Base-by-base conservation (phyloP, 2,797 vertebrate species). In the Rhabdophis nuchalis region DNA sequence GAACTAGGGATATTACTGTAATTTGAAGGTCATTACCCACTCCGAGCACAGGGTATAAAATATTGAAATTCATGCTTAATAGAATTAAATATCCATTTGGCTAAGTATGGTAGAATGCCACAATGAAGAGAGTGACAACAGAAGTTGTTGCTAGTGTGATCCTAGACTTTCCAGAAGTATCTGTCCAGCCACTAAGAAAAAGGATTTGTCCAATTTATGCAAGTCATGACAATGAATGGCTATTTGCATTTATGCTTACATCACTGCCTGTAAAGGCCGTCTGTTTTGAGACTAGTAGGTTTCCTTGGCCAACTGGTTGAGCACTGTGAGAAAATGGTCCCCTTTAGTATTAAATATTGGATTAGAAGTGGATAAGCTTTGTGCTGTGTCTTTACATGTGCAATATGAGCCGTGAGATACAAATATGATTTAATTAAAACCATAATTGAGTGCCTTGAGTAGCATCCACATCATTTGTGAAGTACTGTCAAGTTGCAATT, bases 391-490 rank as follows among this genome's bases (percentile, higher is more conserved):
- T 86, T 20, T 60, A 58, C 46, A 52, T 41, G n/a, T 85, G 50
- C 53, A 92, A 85, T 92, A 89, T 60, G 29, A 87, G 46, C n/a
- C 82, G 61, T 77, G n/a, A 54, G 29, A 72, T 87, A 90, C 60
- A 87, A 92, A 90, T 90, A 92, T 90, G 61, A 92, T 89, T 58
- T 68, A 89, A 92, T 85, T 82, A 77, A 89, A 64, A 87, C 25
- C 64, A 53, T 54, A 61, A 36, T 8, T 18, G 68, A 72, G 20
- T 85, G 52, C 87, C 57, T 92, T 27, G 23, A 58, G n/a, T 54
- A 90, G 54, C 11, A 60, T 13, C 85, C 58, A 89, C 85, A 58
- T 90, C 61, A 87, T 87, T 77, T 90, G 36, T 87, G 54, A 72
- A 87, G 53, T 87, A 54, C 32, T 25, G 0, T 41, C 41, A 91